Conservation (phyloP, 2,113 vertebrate genomes). For the Ginglymostoma cirratum region DNA sequence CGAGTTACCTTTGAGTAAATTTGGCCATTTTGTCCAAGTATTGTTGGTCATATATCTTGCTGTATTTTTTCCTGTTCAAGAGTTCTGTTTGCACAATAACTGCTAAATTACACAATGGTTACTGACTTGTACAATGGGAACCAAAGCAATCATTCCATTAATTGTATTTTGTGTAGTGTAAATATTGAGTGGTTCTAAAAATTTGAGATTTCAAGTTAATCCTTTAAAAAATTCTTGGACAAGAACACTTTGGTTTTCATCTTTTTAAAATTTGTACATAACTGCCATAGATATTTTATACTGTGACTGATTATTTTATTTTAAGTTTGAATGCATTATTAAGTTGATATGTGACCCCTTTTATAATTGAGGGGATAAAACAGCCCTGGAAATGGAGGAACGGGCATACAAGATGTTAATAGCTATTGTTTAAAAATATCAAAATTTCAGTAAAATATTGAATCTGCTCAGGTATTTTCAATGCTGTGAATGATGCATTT, state of each 20-base stretch:
- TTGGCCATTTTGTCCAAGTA: neutral
- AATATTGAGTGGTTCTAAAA: neutral
- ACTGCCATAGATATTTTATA: neutral
- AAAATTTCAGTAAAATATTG: neutral
- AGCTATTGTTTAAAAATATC: neutral
- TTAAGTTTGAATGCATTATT: neutral
- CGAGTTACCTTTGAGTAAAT: neutral
- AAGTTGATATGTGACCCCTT: neutral
- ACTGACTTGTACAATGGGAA: neutral
- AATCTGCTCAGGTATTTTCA: neutral
- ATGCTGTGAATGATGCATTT: neutral
- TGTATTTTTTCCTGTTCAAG: neutral
- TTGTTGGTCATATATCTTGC: neutral
- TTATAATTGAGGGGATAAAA: neutral
- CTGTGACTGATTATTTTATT: neutral
- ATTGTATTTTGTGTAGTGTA: neutral
- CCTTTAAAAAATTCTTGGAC: neutral
- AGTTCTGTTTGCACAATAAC: neutral
- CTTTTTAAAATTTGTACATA: neutral
- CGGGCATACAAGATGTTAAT: neutral
- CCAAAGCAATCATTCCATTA: neutral
- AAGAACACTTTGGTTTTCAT: neutral
- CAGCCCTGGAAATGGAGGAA: neutral
- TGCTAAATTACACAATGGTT: neutral
- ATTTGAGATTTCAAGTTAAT: neutral